Base-by-base conservation (phyloP, 2,797 vertebrate genomes). In the Florisuga fusca region DNA sequence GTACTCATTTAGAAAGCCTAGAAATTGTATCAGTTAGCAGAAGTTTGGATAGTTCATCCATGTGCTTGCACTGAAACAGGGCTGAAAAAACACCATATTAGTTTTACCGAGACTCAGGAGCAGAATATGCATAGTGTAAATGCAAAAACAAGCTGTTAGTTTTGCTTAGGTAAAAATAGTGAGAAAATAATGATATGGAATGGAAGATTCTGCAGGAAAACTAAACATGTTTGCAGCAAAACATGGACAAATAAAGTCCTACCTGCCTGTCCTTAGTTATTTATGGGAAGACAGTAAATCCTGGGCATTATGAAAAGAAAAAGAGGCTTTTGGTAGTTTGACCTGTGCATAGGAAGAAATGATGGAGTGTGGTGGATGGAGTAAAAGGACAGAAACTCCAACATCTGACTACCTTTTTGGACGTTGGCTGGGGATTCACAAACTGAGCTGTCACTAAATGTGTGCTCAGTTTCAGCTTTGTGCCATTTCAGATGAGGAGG, bases 331-430 rank as follows among this genome's bases (percentile, higher is more conserved):
- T 22, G 66, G 23, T 71, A 22, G 61, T 75, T 84, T 78, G 45
- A 13, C 15, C 29, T 72, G 22, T 41, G 26, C 6, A 12, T 1
- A 36, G 21, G 16, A 63, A 87, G 48, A 84, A 89, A 55, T n/a
- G 4, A 20, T 46, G 34, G 41, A 51, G 14, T 23, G 10, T 19
- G 12, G 7, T 58, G 50, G 72, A 17, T 20, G 46, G 27, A 61
- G 9, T 41, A 59, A 48, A 83, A 45, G 9, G 27, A 5, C 26
- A 31, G 67, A 84, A 90, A 27, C n/a, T 66, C 18, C 43, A 73
- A 0, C 8, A 18, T 27, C 48, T 59, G 14, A 2, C 12, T 57
- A 58, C 34, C 10, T 7, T 48, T n/a, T 38, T 0, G 2, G 8
- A 41, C 23, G 55, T 10, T 69, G 34, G 16, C 1, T 68, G 59